Evolutionary conservation across 2,797 vertebrate genomes (phyloP).

Genomic region (Zalophus californianus): DNA sequence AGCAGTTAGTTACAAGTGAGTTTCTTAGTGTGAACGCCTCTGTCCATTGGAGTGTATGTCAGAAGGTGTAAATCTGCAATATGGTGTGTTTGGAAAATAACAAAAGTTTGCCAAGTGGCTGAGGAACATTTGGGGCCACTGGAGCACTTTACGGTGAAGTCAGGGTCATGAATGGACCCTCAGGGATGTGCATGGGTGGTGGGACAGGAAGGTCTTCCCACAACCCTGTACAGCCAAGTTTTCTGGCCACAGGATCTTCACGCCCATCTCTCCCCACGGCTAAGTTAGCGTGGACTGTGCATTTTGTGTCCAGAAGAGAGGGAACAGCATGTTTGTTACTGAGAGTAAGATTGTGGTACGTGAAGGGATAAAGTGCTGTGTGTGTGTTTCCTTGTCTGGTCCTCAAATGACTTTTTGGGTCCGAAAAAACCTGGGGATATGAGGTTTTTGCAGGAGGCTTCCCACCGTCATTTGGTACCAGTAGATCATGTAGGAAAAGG

Average conservation of each 20-base stretch:
- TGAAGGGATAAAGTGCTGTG: neutral
- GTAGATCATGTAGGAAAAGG: neutral
- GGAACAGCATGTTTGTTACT: rapidly evolving
- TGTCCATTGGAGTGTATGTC: too few relatives aligned
- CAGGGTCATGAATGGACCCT: neutral
- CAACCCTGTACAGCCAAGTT: neutral
- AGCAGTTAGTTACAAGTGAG: neutral
- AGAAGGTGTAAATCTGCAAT: neutral
- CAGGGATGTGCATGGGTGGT: too few relatives aligned
- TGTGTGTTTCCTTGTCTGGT: neutral
- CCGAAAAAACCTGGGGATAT: neutral
- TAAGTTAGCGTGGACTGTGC: neutral
- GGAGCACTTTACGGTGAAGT: neutral
- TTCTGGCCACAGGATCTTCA: too few relatives aligned
- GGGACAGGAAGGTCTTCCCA: neutral
- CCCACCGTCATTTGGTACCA: neutral
- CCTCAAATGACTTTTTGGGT: neutral
- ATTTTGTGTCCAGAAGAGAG: neutral
- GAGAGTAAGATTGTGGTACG: rapidly evolving
- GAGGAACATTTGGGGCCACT: neutral
- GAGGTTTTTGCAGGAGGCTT: neutral
- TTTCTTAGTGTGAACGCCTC: neutral
- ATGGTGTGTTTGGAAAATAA: neutral
- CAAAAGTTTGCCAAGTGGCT: neutral
- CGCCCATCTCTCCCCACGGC: too few relatives aligned